Base-by-base conservation (phyloP, 1,140 invertebrate species). In the Amyelois transitella region DNA sequence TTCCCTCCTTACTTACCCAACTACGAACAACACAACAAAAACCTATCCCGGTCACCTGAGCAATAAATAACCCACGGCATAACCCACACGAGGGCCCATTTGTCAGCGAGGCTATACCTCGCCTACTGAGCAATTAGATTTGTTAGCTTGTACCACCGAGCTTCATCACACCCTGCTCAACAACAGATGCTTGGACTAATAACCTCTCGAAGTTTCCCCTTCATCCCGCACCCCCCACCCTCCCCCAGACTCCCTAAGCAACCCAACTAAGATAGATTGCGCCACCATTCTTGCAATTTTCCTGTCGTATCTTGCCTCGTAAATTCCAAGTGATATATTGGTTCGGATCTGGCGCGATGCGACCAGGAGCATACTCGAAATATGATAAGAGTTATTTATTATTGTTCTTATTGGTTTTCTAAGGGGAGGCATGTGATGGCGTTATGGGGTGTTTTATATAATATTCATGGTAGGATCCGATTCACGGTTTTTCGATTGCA, bases 221-320 rank as follows among this genome's bases (percentile, higher is more conserved):
- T 64, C 64, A 51, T 51, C 72, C 67, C 60, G 60, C 62, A 66
- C 59, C 74, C 64, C 66, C 72, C 70, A 62, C 71, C 64, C 67
- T 68, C 72, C 76, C 80, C 79, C 81, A 78, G 72, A 77, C 82
- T 83, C 82, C 88, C 72, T 75, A 71, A 73, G 75, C 81, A 72
- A 85, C 88, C 86, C 87, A 89, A 89, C 88, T 89, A 89, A 92
- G 91, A 92, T 92, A 92, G 91, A 92, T 92, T 92, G 91, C 91
- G 90, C 91, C 91, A 91, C 92, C 91, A 92, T 92, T 92, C 92
- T 92, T 92, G 92, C 92, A 92, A 92, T 92, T 92, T 92, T 91
- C 91, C 91, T 92, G 92, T 92, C 92, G 92, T 92, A 92, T 92
- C 91, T 92, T 91, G 88, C 90, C 91, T 91, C 92, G 91, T 92